phyloP scores from a whole-genome alignment of 2,797 vertebrate species.

The Catostomus latipinnis region DNA sequence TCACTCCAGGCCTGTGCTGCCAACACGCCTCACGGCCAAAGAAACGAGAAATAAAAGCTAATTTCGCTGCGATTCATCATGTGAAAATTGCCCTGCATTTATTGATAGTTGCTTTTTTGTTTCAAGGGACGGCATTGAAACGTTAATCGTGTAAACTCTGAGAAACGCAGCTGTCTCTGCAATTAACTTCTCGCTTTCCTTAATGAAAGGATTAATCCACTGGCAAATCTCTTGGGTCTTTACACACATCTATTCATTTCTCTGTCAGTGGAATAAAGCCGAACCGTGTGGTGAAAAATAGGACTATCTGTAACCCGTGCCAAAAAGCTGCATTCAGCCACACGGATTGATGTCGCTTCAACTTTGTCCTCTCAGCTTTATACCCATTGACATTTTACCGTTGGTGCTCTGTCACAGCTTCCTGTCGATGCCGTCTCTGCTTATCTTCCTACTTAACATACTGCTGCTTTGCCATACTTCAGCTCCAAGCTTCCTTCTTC shows the following conservation, averaged over 20 bases:
- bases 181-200: conserved; percentile 84
- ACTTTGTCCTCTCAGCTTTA: conserved; percentile 67
- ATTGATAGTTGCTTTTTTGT: conserved; percentile 85
- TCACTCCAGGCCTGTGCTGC: conserved; percentile 65
- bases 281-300: conserved; percentile 71
- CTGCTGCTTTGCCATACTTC: conserved; percentile 59
- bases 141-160: conserved; percentile 77
- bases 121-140: conserved; percentile 74
- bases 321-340: conserved; percentile 76
- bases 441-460: conserved; percentile 62
- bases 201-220: conserved; percentile 86
- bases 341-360: conserved; percentile 74
- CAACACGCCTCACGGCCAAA: conserved; percentile 66
- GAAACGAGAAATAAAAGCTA: conserved; percentile 74
- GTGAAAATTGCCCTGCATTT: conserved; percentile 80
- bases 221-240: conserved; percentile 80
- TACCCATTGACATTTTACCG: conserved; percentile 76
- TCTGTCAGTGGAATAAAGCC: conserved; percentile 75
- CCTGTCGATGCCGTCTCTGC: conserved; percentile 63
- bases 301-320: conserved; percentile 76
- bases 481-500: conserved; percentile 38
- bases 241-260: conserved; percentile 77
- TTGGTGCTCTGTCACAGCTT: conserved; percentile 74
- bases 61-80: conserved; percentile 79
- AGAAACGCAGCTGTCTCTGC: conserved; percentile 84